Percentiles rank a stretch among this genome's conserved stretches.
phyloP scores from a whole-genome alignment of 2,888 invertebrate genomes.

The Tinea trinotella region DNA sequence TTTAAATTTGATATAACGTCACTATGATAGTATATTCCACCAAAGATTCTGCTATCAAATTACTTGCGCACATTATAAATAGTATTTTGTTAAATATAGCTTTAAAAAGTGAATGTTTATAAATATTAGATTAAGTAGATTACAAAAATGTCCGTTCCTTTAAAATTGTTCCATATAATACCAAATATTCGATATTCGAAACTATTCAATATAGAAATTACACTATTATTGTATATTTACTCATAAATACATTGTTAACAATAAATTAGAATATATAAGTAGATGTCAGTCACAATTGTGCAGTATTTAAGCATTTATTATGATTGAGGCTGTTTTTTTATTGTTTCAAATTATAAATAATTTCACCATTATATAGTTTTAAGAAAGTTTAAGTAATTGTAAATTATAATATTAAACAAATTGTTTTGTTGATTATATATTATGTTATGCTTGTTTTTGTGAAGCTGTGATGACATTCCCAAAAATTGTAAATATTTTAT shows the following conservation, averaged over 20 bases:
- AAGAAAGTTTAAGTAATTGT: slow-evolving; percentile 25
- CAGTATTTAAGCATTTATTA: slow-evolving; percentile 67
- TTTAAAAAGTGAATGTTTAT: background rate
- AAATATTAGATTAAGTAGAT: background rate
- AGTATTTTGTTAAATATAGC: background rate
- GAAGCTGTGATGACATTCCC: slow-evolving; percentile 71
- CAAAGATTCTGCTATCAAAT: slow-evolving; percentile 3
- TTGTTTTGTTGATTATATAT: slow-evolving; percentile 55
- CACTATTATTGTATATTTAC: background rate
- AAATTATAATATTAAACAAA: slow-evolving; percentile 33
- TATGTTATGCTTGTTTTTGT: slow-evolving; percentile 67
- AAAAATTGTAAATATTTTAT: slow-evolving; percentile 58
- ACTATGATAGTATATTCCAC: background rate
- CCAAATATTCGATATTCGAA: slow-evolving; percentile 3
- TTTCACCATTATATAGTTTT: slow-evolving; percentile 38
- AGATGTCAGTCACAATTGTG: slow-evolving; percentile 2
- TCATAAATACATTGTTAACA: background rate
- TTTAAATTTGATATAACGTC: background rate
- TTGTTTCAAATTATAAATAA: slow-evolving; percentile 41
- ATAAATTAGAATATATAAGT: background rate
- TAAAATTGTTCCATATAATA: background rate
- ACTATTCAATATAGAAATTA: background rate
- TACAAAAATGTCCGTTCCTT: background rate
- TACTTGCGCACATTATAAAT: background rate
- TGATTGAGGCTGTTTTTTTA: slow-evolving; percentile 49